phyloP scores from a whole-genome alignment of 1,140 invertebrate genomes.

The Pseudomyrmex dendroicus region DNA sequence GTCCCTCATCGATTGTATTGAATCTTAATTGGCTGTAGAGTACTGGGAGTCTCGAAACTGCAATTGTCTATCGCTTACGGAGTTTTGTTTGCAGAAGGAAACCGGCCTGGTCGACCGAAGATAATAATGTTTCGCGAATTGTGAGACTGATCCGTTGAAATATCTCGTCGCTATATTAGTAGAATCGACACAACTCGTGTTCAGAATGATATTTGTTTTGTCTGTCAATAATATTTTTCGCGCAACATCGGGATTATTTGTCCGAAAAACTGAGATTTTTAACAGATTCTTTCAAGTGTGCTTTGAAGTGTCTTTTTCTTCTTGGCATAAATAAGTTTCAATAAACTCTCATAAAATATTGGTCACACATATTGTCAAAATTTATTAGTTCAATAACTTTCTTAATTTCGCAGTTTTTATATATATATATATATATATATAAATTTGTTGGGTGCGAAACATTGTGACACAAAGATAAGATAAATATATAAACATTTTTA shows the following conservation, averaged over 20 bases:
- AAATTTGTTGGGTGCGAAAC: not conserved
- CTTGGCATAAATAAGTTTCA: not conserved
- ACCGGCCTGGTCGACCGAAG: conserved; percentile 59
- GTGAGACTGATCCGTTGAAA: conserved; percentile 57
- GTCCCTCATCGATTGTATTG: conserved; percentile 80
- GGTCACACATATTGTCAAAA: not conserved
- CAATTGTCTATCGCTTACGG: conserved; percentile 71
- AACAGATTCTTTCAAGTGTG: not conserved
- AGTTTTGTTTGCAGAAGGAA: conserved; percentile 76
- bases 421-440: no score
- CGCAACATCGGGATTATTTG: conserved; percentile 7
- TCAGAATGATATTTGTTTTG: conserved; percentile 34
- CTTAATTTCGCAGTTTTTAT: not conserved
- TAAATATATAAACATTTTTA: not conserved
- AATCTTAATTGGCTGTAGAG: conserved; percentile 75
- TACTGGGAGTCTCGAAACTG: conserved; percentile 75
- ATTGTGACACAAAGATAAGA: not conserved
- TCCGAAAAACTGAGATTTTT: conserved; percentile 13
- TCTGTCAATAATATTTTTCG: conserved; percentile 6
- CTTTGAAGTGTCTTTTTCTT: not conserved
- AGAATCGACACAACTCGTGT: not conserved
- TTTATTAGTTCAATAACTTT: not conserved
- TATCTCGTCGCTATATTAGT: conserved; percentile 49
- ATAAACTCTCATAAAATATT: not conserved
- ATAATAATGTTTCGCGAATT: conserved; percentile 63